phyloP scores from a whole-genome alignment of 2,113 vertebrate species.

The Scytalopus superciliaris region DNA sequence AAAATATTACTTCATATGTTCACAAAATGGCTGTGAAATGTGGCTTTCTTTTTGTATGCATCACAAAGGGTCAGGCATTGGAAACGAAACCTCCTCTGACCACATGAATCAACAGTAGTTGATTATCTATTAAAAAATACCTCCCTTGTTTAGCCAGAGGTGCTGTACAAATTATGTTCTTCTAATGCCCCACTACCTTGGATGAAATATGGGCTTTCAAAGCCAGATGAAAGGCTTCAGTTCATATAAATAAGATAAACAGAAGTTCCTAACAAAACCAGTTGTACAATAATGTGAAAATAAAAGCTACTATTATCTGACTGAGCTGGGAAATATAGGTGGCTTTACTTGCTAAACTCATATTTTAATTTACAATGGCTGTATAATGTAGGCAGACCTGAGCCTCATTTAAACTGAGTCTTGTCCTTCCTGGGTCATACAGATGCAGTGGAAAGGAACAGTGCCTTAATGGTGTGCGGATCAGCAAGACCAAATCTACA shows the following conservation, averaged over 20 bases:
- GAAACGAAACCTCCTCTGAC: neutral
- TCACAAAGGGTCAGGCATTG: neutral
- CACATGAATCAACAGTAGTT: neutral
- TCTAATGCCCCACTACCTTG: neutral
- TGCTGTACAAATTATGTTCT: neutral
- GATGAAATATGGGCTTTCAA: neutral
- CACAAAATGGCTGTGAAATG: neutral
- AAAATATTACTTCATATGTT: neutral
- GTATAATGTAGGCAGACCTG: neutral
- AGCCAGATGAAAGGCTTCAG: neutral
- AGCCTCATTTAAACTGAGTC: neutral
- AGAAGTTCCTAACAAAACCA: neutral
- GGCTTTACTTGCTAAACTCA: neutral
- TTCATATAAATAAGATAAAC: neutral
- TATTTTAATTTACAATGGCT: neutral
- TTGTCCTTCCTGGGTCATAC: conserved; percentile 16
- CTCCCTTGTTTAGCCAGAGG: neutral
- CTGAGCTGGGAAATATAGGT: neutral
- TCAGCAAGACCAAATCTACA: neutral
- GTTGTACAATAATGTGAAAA: neutral
- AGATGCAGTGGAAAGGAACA: neutral
- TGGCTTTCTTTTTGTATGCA: neutral
- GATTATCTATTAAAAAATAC: neutral
- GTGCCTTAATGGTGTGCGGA: neutral
- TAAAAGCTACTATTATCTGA: neutral